Evolutionary conservation across 1,140 invertebrate species (phyloP), one percentile per base, ranked within the genome.

Genomic region (Drosophila quadrilineata): DNA sequence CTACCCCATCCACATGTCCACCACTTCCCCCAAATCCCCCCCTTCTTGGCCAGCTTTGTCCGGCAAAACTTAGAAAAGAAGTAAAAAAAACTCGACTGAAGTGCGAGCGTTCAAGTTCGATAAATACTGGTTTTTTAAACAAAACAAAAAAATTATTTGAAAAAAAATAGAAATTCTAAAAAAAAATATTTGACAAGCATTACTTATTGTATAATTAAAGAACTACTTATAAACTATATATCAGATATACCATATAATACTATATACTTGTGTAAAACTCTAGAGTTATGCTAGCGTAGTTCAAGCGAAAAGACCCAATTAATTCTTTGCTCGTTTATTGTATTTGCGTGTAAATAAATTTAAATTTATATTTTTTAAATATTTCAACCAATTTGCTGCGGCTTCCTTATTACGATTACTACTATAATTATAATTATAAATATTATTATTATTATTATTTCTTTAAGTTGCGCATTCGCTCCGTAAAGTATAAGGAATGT

Each of bases 311-410:
- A 84, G 77, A 84, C 77, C 77, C 77, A 58, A 52, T 75, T 49
- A n/a, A n/a, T 71, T 70, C 46, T 82, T 80, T 82, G 75, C 75
- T 80, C 79, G 74, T 84, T 84, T 85, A 84, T 79, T 84, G 80
- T 85, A 85, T 75, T 71, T 84, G 77, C 69, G 64, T 82, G 79
- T 84, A 84, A 84, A 84, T 84, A 84, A 84, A 84, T 85, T 85
- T 73, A 70, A 85, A 77, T 77, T 84, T 71, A 84, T n/a, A n/a
- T n/a, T 66, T 73, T 48, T 45, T 59, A 71, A 84, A 70, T 74
- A 54, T 67, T 79, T 65, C 17, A 56, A 54, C 64, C n/a, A n/a
- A n/a, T 46, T 63, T 49, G 63, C 68, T 68, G 53, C 74, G 70
- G 65, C 71, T 60, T 68, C n/a, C n/a, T n/a, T n/a, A n/a, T n/a